Base-by-base conservation (phyloP, 2,113 vertebrate genomes). In the Perca flavescens region DNA sequence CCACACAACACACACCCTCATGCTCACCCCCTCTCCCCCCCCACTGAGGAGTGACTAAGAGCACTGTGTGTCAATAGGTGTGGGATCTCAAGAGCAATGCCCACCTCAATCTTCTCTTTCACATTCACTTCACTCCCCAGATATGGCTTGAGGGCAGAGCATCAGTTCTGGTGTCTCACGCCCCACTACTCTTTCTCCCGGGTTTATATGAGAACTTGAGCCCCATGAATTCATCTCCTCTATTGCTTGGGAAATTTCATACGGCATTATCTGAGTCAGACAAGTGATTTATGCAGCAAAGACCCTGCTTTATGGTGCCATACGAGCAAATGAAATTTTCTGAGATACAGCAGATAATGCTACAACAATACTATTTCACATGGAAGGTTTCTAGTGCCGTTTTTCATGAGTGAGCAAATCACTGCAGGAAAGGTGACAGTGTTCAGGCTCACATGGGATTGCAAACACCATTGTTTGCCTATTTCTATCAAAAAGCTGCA, bases 161-260 rank as follows among this genome's bases (percentile, higher is more conserved):
- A 86, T 86, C 67, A 77, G 82, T 93, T 78, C 82, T 81, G 85
- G 75, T 74, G 90, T 84, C 74, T 91, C 80, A 83, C 19, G 28
- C 83, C 63, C 81, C 82, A 79, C 83, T 87, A 63, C 79, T 68
- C 61, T 61, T 74, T 81, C 87, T 82, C 74, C 31, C 25, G 36
- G 69, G 76, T 86, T 87, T 85, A 68, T 79, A 43, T 43, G 61
- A 49, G 64, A 84, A 62, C 63, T 75, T 73, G 36, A 88, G 54
- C 43, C 65, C 54, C 11, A 53, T 83, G 73, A 86, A 89, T 91
- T 87, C 47, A 83, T 88, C 86, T 84, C 63, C 65, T 72, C 54
- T 76, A 64, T 75, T 70, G 80, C 71, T 73, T 77, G 72, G 84
- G 74, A 80, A 73, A 87, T 83, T 84, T 74, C 79, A 79, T 34